These are phyloP conservation scores for Notamacropus eugenii DNA, from an alignment of 2,797 vertebrate genomes.

Conservation along the genomic window DNA sequence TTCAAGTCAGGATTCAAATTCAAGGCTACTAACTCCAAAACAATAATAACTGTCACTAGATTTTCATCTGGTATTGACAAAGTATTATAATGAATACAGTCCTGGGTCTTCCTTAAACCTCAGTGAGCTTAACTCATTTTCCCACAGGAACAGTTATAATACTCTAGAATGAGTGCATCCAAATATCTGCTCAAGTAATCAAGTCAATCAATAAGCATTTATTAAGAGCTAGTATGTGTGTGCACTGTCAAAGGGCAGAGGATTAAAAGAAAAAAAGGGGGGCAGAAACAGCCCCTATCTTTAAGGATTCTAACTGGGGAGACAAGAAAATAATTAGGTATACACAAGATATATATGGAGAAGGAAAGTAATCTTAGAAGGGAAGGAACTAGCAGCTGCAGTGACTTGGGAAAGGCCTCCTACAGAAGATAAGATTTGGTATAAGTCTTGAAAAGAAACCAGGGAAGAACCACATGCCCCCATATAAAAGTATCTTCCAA, in stretches of 20 bases:
- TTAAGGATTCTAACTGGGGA: background rate
- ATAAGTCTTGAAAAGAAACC: background rate
- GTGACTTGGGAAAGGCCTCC: background rate
- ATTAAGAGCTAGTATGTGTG: background rate
- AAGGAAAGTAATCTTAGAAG: background rate
- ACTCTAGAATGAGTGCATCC: background rate
- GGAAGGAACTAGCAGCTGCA: background rate
- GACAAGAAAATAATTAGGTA: background rate
- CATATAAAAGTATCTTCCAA: background rate
- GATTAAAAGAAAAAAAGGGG: too few species aligned
- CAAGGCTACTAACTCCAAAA: background rate
- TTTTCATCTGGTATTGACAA: background rate
- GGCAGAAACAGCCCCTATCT: background rate
- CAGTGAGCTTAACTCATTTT: background rate
- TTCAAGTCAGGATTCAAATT: background rate
- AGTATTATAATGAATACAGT: background rate
- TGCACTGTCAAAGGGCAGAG: too few species aligned
- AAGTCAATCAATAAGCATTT: background rate
- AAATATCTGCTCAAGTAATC: background rate
- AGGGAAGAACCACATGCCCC: background rate
- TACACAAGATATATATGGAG: background rate
- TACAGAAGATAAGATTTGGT: background rate
- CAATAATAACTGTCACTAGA: background rate
- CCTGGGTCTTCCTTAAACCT: background rate
- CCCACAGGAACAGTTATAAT: background rate